phyloP scores from a whole-genome alignment of 2,113 vertebrate genomes.

The Entelurus aequoreus region DNA sequence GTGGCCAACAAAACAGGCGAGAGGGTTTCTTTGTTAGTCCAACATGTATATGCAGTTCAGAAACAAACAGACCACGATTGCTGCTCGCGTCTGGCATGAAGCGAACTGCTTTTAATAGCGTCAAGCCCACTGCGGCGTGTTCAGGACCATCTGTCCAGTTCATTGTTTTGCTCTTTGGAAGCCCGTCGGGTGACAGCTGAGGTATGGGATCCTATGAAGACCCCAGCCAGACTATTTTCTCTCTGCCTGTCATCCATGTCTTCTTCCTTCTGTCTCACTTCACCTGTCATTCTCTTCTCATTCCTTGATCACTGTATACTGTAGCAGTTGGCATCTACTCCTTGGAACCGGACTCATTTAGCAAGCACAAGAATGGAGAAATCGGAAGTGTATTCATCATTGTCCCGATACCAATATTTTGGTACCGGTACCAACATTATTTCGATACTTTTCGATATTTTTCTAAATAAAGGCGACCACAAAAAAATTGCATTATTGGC shows the following conservation, averaged over 20 bases:
- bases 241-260: constrained; percentile 21
- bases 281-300: constrained; percentile 10
- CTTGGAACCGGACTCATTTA: constrained; percentile 39
- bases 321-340: constrained; percentile 66
- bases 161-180: constrained; percentile 78
- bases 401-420: too few species aligned
- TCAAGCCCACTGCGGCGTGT: constrained; percentile 74
- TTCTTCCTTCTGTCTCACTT: constrained; percentile 20
- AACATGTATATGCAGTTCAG: constrained; percentile 30
- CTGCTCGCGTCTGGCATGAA: constrained; percentile 74
- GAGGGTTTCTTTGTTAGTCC: constrained; percentile 54
- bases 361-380: background rate
- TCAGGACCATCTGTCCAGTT: constrained; percentile 85
- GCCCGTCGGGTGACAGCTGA: constrained; percentile 78
- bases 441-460: too few species aligned
- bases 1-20: constrained; percentile 69
- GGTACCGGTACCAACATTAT: too few species aligned
- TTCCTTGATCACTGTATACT: constrained; percentile 18
- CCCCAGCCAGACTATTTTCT: constrained; percentile 60
- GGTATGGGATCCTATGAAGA: constrained; percentile 77
- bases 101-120: constrained; percentile 88
- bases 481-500: too few species aligned
- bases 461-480: too few species aligned
- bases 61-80: constrained; percentile 38
- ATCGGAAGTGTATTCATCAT: too few species aligned